Percentiles rank a stretch among this genome's conserved stretches.
These are phyloP conservation scores for Tenualosa thibaudeaui DNA, from an alignment of 2,797 vertebrate species.

Conservation along the genomic window DNA sequence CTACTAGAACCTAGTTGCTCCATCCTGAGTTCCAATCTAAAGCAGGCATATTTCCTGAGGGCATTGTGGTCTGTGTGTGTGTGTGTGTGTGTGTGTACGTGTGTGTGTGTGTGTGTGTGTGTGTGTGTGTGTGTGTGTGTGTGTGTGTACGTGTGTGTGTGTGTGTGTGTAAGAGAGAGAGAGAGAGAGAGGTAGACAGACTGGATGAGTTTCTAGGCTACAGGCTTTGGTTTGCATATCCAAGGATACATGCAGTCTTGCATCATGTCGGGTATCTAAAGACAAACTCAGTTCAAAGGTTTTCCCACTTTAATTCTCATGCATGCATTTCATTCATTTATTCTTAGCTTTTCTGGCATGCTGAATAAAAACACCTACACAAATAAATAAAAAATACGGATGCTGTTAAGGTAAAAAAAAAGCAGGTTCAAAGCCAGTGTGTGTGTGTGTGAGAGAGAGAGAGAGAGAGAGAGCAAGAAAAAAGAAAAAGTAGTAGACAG, in stretches of 20 bases:
- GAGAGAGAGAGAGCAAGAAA: not conserved
- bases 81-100: slow-evolving; percentile 27
- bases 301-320: not conserved
- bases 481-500: too few relatives aligned
- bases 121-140: slow-evolving; percentile 35
- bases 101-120: slow-evolving; percentile 33
- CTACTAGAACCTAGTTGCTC: slow-evolving; percentile 68
- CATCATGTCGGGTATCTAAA: not conserved
- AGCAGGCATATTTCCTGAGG: slow-evolving; percentile 76
- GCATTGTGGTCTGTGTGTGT: slow-evolving; percentile 48
- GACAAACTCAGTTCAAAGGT: not conserved
- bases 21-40: slow-evolving; percentile 69
- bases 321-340: too few relatives aligned
- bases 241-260: not conserved
- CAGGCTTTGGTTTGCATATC: not conserved
- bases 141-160: too few relatives aligned
- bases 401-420: too few relatives aligned
- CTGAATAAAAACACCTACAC: too few relatives aligned
- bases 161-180: not conserved
- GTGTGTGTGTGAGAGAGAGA: slow-evolving; percentile 41
- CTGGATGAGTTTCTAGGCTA: not conserved
- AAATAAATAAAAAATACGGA: too few relatives aligned
- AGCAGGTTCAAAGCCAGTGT: not conserved
- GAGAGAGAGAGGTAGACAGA: not conserved
- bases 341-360: too few relatives aligned